Conservation (phyloP, 2,113 vertebrate species). For the Hippolais icterina region DNA sequence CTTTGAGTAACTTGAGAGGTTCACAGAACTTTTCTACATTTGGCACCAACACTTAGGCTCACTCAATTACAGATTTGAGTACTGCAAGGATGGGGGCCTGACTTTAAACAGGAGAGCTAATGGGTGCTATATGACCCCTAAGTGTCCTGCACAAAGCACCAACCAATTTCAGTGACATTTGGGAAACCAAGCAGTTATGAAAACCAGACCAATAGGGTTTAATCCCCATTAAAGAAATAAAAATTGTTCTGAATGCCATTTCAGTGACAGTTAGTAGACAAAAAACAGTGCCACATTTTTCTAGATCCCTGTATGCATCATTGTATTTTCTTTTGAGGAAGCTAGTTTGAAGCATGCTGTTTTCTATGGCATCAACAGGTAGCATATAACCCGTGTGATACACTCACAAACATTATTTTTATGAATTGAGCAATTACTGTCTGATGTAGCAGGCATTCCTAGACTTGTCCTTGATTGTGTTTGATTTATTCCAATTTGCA, state of each 20-base stretch:
- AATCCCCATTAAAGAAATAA: background rate
- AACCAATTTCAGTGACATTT: background rate
- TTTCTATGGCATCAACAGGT: background rate
- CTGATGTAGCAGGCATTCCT: background rate
- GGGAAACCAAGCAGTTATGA: background rate
- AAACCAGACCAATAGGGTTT: background rate
- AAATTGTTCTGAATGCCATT: background rate
- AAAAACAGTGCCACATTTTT: background rate
- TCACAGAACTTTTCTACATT: background rate
- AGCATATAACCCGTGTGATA: background rate
- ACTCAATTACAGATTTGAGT: background rate
- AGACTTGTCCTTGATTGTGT: background rate
- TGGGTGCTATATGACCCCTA: background rate
- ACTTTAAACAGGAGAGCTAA: background rate
- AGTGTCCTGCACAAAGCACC: background rate
- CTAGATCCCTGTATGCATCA: background rate
- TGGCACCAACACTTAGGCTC: background rate
- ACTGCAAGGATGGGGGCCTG: background rate
- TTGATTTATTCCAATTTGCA: background rate
- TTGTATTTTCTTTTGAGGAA: background rate
- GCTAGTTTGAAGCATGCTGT: background rate
- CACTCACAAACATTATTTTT: slow-evolving; percentile 7
- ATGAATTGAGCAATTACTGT: slow-evolving; percentile 4
- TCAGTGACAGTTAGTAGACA: background rate
- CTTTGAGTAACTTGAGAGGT: background rate